phyloP scores from a whole-genome alignment of 1,140 invertebrate species.

The Phenacoccus solenopsis region DNA sequence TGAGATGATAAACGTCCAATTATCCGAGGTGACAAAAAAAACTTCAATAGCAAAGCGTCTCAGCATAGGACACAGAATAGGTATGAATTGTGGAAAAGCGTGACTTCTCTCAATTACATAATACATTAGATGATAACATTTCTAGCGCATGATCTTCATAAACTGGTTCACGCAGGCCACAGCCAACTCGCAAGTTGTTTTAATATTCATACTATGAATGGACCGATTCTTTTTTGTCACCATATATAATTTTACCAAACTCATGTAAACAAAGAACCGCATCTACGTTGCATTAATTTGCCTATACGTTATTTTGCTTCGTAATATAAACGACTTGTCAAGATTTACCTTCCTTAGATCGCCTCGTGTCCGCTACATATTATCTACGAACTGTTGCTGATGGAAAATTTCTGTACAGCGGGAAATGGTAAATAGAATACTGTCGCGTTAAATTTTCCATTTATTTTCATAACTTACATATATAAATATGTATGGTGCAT shows the following conservation, averaged over 20 bases:
- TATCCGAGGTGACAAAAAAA: neutral
- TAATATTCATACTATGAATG: neutral
- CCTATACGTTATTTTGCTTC: neutral
- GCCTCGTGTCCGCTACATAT: neutral
- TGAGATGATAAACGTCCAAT: neutral
- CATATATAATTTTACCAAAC: neutral
- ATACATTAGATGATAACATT: neutral
- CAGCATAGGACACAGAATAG: neutral
- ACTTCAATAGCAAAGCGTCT: neutral
- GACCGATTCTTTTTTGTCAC: neutral
- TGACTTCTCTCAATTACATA: neutral
- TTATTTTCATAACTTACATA: no score
- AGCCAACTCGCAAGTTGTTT: neutral
- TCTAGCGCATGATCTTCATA: neutral
- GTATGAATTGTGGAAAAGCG: neutral
- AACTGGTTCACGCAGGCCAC: neutral
- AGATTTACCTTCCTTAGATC: neutral
- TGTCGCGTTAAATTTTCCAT: neutral
- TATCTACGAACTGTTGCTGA: neutral
- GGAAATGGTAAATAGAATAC: neutral
- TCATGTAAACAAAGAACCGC: neutral
- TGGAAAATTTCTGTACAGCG: neutral
- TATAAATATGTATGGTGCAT: no score
- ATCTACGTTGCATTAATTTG: neutral
- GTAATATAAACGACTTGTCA: neutral